These are phyloP conservation scores for Pogonomyrmex barbatus DNA, from an alignment of 1,140 invertebrate species.

Conservation along the genomic window DNA sequence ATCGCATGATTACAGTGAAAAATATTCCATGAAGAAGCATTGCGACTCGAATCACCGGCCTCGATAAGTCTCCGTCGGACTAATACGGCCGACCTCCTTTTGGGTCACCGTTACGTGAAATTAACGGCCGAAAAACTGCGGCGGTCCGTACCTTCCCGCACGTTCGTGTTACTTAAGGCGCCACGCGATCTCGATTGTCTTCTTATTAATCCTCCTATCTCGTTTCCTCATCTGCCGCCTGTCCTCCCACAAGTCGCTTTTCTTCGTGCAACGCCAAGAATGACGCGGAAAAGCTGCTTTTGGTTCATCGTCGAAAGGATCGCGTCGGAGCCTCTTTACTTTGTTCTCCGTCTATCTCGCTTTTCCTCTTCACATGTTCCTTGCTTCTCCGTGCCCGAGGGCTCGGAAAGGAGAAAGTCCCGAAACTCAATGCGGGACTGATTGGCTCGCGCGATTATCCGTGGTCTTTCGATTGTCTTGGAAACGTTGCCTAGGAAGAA, in stretches of 20 bases:
- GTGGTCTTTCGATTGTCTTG: constrained; percentile 66
- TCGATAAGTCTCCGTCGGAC: constrained; percentile 15
- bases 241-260: constrained; percentile 51
- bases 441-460: constrained; percentile 66
- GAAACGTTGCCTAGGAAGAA: constrained; percentile 45
- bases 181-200: constrained; percentile 29
- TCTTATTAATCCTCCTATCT: constrained; percentile 50
- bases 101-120: constrained; percentile 14
- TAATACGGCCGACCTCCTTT: constrained; percentile 32
- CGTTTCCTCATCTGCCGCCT: neutral
- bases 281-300: constrained; percentile 72
- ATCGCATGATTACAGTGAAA: constrained; percentile 39
- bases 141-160: neutral
- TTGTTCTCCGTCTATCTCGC: constrained; percentile 10
- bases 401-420: constrained; percentile 24
- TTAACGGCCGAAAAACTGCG: neutral
- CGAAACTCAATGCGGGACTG: constrained; percentile 70
- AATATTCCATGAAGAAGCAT: neutral
- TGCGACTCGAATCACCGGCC: neutral
- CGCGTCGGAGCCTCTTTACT: constrained; percentile 18
- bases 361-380: neutral
- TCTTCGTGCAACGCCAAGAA: constrained; percentile 38
- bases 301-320: constrained; percentile 44
- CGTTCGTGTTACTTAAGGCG: constrained; percentile 52
- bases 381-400: neutral